A percentile compares a stretch with the other conserved stretches of the same genome.
These are phyloP conservation scores for Esox lucius DNA, from an alignment of 2,797 vertebrate genomes.

Conservation along the genomic window DNA sequence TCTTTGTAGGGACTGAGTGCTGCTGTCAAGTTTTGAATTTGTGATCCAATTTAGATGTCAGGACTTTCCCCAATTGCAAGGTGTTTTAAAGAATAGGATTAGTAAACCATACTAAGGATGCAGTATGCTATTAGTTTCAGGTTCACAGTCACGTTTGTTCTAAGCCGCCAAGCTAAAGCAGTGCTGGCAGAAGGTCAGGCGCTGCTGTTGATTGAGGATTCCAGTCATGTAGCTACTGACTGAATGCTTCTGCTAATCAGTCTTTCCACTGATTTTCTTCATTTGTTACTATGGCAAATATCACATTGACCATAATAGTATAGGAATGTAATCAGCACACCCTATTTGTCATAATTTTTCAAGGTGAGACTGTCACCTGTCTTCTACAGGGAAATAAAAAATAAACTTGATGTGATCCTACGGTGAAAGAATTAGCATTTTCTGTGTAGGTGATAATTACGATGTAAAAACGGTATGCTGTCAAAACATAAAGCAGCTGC, in stretches of 20 bases:
- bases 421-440: not conserved
- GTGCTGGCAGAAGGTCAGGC: not conserved
- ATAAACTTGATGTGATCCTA: not conserved
- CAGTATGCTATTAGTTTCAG: conserved; percentile 1
- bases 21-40: conserved; percentile 42
- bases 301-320: not conserved
- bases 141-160: not conserved
- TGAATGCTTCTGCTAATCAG: not conserved
- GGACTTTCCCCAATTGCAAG: conserved; percentile 29
- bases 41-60: conserved; percentile 32
- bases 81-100: conserved; percentile 43
- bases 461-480: not conserved
- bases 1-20: conserved; percentile 13
- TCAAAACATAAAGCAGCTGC: not conserved
- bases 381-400: not conserved
- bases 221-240: not conserved
- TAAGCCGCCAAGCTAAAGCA: not conserved
- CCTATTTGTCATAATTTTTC: not conserved
- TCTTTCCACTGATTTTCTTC: not conserved
- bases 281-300: not conserved
- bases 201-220: not conserved
- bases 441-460: not conserved
- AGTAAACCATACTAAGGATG: conserved; percentile 22
- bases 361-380: not conserved
- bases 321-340: not conserved